Evolutionary conservation across 1,140 invertebrate genomes (phyloP).

Genomic region (Eueides isabella): DNA sequence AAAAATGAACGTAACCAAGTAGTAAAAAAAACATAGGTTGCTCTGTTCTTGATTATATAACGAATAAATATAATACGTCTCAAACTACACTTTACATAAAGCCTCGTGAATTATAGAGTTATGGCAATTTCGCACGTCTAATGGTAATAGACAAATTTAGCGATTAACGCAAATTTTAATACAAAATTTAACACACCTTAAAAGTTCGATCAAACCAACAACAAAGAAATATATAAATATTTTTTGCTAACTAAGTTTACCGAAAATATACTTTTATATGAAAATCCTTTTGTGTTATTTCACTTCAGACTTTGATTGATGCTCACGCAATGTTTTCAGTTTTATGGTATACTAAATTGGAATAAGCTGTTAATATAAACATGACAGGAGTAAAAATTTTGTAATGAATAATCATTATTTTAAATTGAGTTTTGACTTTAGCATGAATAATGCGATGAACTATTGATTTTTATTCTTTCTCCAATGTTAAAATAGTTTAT

Average conservation of each 20-base stretch:
- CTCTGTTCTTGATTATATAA: too few relatives aligned
- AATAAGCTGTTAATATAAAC: conserved; percentile 1
- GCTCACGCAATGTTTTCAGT: not conserved
- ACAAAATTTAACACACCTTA: not conserved
- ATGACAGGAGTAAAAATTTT: not conserved
- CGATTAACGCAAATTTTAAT: not conserved
- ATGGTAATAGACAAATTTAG: too few relatives aligned
- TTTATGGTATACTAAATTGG: not conserved
- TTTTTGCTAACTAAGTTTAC: too few relatives aligned
- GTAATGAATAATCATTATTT: not conserved
- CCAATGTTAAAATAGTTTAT: too few relatives aligned
- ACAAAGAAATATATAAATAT: too few relatives aligned
- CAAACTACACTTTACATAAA: too few relatives aligned
- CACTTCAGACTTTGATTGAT: not conserved
- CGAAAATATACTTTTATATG: not conserved
- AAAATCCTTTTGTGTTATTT: not conserved
- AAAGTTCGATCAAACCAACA: too few relatives aligned
- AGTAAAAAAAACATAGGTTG: too few relatives aligned
- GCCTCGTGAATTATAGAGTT: too few relatives aligned
- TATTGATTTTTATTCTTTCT: not conserved
- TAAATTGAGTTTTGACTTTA: not conserved
- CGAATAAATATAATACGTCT: too few relatives aligned
- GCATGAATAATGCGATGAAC: not conserved
- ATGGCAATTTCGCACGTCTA: too few relatives aligned
- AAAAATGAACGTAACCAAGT: too few relatives aligned